Percentiles rank a stretch among this genome's conserved stretches.
These are phyloP conservation scores for Capromys pilorides DNA, from an alignment of 2,797 vertebrate genomes.

Conservation along the genomic window DNA sequence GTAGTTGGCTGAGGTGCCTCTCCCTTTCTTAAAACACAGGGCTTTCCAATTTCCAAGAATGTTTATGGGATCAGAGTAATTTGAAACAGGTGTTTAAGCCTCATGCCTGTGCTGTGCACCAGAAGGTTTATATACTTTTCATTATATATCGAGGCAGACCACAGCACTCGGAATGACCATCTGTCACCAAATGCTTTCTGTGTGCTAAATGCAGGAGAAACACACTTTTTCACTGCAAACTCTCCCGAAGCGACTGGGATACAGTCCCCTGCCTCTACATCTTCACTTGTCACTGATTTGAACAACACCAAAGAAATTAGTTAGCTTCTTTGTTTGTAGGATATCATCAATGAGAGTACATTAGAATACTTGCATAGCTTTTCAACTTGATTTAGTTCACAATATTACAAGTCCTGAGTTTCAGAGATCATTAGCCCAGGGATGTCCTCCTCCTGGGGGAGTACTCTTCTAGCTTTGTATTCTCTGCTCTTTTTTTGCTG, in stretches of 20 bases:
- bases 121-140: slow-evolving; percentile 87
- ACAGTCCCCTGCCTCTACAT: not conserved
- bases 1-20: slow-evolving; percentile 78
- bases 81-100: slow-evolving; percentile 86
- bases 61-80: slow-evolving; percentile 84
- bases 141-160: slow-evolving; percentile 81
- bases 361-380: not conserved
- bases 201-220: slow-evolving; percentile 74
- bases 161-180: slow-evolving; percentile 81
- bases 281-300: slow-evolving; percentile 25
- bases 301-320: not conserved
- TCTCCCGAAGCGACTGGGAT: slow-evolving; percentile 51
- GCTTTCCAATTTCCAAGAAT: slow-evolving; percentile 83
- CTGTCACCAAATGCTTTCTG: slow-evolving; percentile 79
- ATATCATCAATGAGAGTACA: slow-evolving; percentile 38
- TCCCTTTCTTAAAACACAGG: slow-evolving; percentile 83
- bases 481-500: slow-evolving; percentile 36
- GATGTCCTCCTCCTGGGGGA: not conserved
- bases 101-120: slow-evolving; percentile 79
- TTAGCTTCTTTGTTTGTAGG: slow-evolving; percentile 15
- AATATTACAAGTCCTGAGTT: not conserved
- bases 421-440: not conserved
- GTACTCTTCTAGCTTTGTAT: not conserved
- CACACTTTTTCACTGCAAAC: slow-evolving; percentile 54
- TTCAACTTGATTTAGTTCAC: slow-evolving; percentile 48